Evolutionary conservation across 2,797 vertebrate genomes (phyloP), one percentile per base, ranked within the genome.

Genomic region (Thalassophryne amazonica): DNA sequence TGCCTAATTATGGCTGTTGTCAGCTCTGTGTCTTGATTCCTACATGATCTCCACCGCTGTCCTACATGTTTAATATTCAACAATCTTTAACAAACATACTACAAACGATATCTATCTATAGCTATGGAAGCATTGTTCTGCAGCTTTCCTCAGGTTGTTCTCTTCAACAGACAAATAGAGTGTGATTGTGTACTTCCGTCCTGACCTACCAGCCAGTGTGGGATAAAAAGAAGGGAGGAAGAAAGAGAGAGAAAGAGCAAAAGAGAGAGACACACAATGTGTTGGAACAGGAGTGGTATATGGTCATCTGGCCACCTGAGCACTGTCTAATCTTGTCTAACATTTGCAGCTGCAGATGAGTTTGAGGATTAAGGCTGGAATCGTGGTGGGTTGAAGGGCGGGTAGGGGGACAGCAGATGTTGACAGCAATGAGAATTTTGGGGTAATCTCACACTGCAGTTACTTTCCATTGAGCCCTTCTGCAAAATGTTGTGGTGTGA

Each of bases 381-480:
- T 9, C 17, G 19, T 30, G 22, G n/a, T n/a, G n/a, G n/a, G n/a
- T n/a, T 41, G 24, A 63, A 18, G 9, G n/a, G 19, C 6, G 20
- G 10, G n/a, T 2, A 17, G 48, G 11, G 29, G 27, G 35, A 8
- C 1, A 22, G 17, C 48, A 53, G 72, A 51, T 66, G 68, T 37
- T 4, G 14, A 32, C 21, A 3, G 23, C 17, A 5, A 18, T 6
- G 2, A 27, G 43, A 4, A 7, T 27, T 19, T 55, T 60, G 17
- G 24, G 16, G 40, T 69, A 61, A 76, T 65, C 50, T 68, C 56
- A 66, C 52, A 49, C 38, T 76, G 9, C 3, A 5, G 21, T 15
- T 45, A 78, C 60, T 70, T 59, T 63, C 52, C 49, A 43, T 41
- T 69, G 43, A 25, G 36, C 28, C 11, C 31, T 38, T 20, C 43